Percentiles rank a stretch among this genome's conserved stretches.
phyloP scores from a whole-genome alignment of 2,797 vertebrate species.

The Strix occidentalis region DNA sequence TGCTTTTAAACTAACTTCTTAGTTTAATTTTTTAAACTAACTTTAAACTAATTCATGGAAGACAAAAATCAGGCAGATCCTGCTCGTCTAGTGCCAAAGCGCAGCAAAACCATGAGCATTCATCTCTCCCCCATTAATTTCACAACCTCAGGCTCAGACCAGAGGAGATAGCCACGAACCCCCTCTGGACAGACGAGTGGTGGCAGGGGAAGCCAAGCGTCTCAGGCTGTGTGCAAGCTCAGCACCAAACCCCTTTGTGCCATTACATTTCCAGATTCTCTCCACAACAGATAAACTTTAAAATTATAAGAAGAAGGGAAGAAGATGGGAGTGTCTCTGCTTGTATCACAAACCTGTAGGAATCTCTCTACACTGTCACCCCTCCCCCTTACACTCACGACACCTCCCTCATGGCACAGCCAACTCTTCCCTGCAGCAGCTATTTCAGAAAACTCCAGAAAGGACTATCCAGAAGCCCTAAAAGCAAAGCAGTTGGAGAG shows the following conservation, averaged over 20 bases:
- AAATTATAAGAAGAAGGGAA: background rate
- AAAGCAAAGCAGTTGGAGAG: background rate
- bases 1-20: background rate
- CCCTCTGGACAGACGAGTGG: background rate
- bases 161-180: background rate
- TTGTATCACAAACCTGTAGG: background rate
- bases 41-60: background rate
- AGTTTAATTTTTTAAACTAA: background rate
- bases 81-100: background rate
- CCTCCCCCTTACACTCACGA: background rate
- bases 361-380: background rate
- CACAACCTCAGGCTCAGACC: background rate
- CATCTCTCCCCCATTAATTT: background rate
- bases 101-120: background rate
- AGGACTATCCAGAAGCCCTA: background rate
- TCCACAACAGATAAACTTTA: rapidly evolving
- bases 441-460: background rate
- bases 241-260: background rate
- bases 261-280: rapidly evolving
- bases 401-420: background rate
- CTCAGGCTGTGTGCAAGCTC: background rate
- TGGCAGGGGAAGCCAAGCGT: background rate
- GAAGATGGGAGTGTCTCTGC: background rate
- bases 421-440: background rate
- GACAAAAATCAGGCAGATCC: background rate